Evolutionary conservation across 2,797 vertebrate genomes (phyloP).

Genomic region (Harpagifer antarcticus): DNA sequence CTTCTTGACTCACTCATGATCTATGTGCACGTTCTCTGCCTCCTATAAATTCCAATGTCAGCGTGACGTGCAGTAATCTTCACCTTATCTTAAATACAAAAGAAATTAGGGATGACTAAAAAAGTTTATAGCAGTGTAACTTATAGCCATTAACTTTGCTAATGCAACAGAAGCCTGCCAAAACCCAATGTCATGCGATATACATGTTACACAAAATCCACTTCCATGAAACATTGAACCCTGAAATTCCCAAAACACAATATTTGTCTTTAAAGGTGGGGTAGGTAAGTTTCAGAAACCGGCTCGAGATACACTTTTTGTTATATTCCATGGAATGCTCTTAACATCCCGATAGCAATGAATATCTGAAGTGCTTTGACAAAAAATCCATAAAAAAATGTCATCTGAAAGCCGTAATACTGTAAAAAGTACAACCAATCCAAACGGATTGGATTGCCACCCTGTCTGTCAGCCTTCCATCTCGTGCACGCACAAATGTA

Average conservation of each 20-base stretch:
- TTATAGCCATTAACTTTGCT: neutral
- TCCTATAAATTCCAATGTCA: constrained; percentile 16
- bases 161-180: neutral
- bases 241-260: neutral
- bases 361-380: too few relatives aligned
- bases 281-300: too few relatives aligned
- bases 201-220: neutral
- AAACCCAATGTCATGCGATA: neutral
- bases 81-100: neutral
- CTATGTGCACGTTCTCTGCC: constrained; percentile 6
- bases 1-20: constrained; percentile 25
- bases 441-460: too few relatives aligned
- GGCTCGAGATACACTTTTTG: too few relatives aligned
- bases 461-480: too few relatives aligned
- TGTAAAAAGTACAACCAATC: too few relatives aligned
- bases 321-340: too few relatives aligned
- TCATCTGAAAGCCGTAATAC: too few relatives aligned
- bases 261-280: neutral
- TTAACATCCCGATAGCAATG: too few relatives aligned
- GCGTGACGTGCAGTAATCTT: neutral
- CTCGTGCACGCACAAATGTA: too few relatives aligned
- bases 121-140: neutral
- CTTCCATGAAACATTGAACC: neutral
- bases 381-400: too few relatives aligned
- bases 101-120: neutral